Conservation (phyloP, 92 coral and sea anemone genomes). For the Epizoanthus rinbou region DNA sequence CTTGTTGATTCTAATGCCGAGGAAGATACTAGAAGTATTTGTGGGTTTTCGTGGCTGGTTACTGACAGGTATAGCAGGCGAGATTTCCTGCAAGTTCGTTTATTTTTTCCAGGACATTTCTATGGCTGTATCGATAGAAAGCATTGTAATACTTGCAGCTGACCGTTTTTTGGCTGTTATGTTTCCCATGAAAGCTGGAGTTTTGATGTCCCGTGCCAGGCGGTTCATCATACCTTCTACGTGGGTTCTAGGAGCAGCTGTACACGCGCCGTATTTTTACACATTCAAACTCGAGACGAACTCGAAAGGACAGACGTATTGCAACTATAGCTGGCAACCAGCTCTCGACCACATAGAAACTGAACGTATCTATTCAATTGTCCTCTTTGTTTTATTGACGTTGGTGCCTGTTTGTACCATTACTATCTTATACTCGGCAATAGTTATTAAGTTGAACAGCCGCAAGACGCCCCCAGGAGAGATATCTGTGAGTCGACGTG, state of each 20-base stretch:
- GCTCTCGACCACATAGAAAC: constrained; percentile 25
- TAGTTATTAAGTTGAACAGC: constrained; percentile 42
- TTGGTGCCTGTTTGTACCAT: constrained; percentile 55
- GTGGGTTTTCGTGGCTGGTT: constrained; percentile 50
- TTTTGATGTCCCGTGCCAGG: constrained; percentile 31
- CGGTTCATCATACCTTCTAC: constrained; percentile 48
- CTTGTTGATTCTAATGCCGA: constrained; percentile 51
- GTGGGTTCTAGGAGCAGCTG: constrained; percentile 53
- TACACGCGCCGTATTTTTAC: constrained; percentile 50
- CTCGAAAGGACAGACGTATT: constrained; percentile 2
- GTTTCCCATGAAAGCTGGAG: constrained; percentile 63
- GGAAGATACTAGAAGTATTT: constrained; percentile 43
- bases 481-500: constrained; percentile 22
- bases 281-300: constrained; percentile 28
- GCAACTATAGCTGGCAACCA: constrained; percentile 42
- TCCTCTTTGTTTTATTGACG: constrained; percentile 48
- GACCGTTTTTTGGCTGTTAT: constrained; percentile 69
- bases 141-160: constrained; percentile 59
- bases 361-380: constrained; percentile 33
- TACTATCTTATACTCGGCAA: constrained; percentile 49
- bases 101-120: constrained; percentile 56
- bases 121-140: constrained; percentile 53
- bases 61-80: constrained; percentile 49
- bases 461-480: constrained; percentile 52
- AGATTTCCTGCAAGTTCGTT: constrained; percentile 55